Conservation (phyloP, 64 coral and sea anemone species). For the Orbicella faveolata region DNA sequence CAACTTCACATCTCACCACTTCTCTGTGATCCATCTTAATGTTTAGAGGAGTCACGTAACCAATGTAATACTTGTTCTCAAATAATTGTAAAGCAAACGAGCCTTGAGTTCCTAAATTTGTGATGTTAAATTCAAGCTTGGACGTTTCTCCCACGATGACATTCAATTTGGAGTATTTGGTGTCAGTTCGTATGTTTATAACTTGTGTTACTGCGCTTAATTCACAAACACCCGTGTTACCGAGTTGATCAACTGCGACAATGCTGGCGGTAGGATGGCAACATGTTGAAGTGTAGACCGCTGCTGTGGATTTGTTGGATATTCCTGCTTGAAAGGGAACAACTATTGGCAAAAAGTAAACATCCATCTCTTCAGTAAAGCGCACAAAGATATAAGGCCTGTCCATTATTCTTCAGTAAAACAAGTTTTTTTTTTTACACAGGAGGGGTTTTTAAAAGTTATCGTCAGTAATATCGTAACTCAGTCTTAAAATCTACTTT, state of each 20-base stretch:
- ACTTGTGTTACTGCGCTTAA: constrained; percentile 19
- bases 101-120: constrained; percentile 6
- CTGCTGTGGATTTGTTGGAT: neutral
- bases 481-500: too few relatives aligned
- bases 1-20: constrained; percentile 2
- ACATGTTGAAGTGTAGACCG: constrained; percentile 3
- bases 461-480: too few relatives aligned
- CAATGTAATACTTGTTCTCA: neutral
- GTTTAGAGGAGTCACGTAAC: constrained; percentile 3
- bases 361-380: neutral
- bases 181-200: constrained; percentile 11
- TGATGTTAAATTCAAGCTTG: constrained; percentile 12
- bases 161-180: neutral
- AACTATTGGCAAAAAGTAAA: constrained; percentile 1
- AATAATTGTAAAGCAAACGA: neutral
- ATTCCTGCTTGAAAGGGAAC: neutral
- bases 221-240: constrained; percentile 13
- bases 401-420: too few relatives aligned
- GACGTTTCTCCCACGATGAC: neutral
- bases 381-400: neutral
- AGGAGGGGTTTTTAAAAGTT: too few relatives aligned
- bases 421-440: too few relatives aligned
- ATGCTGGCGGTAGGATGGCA: constrained; percentile 29
- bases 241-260: neutral
- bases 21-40: constrained; percentile 12